Conservation (phyloP, 53 echinoderm and acorn worm genomes). For the Echinometra lucunter region DNA sequence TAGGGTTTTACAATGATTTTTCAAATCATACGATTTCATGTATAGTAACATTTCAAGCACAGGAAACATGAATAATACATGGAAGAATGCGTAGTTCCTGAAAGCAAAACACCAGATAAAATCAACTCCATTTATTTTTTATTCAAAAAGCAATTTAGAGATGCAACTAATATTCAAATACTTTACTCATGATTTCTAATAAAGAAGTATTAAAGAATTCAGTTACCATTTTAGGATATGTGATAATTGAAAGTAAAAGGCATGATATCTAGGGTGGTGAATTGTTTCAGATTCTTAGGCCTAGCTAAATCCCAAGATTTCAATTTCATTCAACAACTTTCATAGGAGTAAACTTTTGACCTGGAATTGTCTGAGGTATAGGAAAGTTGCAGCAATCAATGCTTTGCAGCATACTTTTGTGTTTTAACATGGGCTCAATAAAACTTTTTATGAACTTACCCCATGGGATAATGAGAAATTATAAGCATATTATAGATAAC, state of each 20-base stretch:
- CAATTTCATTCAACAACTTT: not conserved
- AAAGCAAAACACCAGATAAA: too few relatives aligned
- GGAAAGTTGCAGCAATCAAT: not conserved
- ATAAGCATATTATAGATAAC: not conserved
- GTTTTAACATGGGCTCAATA: not conserved
- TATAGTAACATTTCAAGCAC: too few relatives aligned
- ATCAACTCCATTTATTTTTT: too few relatives aligned
- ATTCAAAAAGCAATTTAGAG: too few relatives aligned
- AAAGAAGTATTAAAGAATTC: too few relatives aligned
- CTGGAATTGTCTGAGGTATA: not conserved
- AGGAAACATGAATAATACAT: too few relatives aligned
- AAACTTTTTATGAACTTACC: not conserved
- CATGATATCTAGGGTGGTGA: not conserved
- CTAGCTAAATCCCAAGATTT: not conserved
- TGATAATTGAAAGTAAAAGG: not conserved
- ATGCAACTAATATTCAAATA: too few relatives aligned
- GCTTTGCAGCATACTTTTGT: not conserved
- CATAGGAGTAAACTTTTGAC: not conserved
- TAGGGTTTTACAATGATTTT: too few relatives aligned
- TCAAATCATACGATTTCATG: too few relatives aligned
- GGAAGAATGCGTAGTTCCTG: too few relatives aligned
- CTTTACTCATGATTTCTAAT: too few relatives aligned
- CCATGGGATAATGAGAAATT: not conserved
- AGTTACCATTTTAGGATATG: too few relatives aligned
- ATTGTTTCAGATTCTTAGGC: not conserved